These are phyloP conservation scores for Tuta absoluta DNA, from an alignment of 2,888 invertebrate genomes.

Conservation along the genomic window DNA sequence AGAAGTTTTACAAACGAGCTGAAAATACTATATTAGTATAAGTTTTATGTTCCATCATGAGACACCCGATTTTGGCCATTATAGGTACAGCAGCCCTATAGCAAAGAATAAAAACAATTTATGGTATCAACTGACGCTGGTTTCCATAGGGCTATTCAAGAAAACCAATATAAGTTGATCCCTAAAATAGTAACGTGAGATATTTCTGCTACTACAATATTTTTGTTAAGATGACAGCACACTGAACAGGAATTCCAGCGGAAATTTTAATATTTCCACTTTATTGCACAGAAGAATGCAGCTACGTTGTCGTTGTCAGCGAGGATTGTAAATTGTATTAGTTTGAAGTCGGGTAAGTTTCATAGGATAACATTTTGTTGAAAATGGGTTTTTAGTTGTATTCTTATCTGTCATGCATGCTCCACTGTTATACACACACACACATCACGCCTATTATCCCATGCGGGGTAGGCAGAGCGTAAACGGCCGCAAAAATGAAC, in stretches of 20 bases:
- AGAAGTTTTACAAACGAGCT: no score
- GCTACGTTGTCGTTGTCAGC: neutral
- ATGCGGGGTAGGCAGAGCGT: no score
- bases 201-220: neutral
- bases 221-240: constrained; percentile 24
- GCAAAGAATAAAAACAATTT: no score
- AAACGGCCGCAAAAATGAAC: no score
- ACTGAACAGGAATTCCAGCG: constrained; percentile 19
- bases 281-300: constrained; percentile 15
- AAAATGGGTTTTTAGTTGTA: neutral
- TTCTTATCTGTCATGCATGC: neutral
- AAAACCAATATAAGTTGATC: no score
- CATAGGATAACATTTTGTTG: constrained; percentile 4
- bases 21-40: constrained; percentile 1
- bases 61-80: constrained; percentile 38
- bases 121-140: no score
- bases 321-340: constrained; percentile 1
- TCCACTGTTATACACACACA: no score
- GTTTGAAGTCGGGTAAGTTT: constrained; percentile 4
- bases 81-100: neutral
- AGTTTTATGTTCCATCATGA: constrained; percentile 48
- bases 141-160: no score
- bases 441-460: no score
- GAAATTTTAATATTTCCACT: constrained; percentile 20
- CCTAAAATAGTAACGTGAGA: no score